Conservation (phyloP, 2,113 vertebrate genomes). For the Ceratotherium simum region DNA sequence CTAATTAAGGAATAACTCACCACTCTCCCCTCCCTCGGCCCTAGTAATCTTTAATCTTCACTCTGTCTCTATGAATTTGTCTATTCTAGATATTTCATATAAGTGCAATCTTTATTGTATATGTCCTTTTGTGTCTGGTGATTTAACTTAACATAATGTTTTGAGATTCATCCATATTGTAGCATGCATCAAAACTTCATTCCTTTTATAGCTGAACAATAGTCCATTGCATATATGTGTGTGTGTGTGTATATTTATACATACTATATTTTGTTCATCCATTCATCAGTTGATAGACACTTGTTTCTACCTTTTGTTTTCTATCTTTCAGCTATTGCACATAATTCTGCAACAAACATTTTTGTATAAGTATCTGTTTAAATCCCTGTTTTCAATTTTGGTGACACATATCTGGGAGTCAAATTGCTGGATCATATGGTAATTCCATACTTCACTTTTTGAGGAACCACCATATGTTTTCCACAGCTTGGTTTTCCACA, state of each 20-base stretch:
- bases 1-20: neutral
- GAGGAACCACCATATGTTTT: neutral
- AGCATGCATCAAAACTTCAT: neutral
- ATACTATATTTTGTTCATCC: neutral
- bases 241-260: neutral
- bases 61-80: neutral
- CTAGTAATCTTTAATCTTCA: neutral
- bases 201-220: neutral
- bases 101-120: neutral
- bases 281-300: neutral
- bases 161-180: neutral
- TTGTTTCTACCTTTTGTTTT: neutral
- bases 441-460: neutral
- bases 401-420: neutral
- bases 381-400: neutral
- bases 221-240: neutral
- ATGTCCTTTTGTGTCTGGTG: neutral
- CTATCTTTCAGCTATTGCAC: neutral
- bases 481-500: neutral
- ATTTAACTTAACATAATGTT: neutral
- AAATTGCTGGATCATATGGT: neutral
- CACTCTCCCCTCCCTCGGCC: accelerated
- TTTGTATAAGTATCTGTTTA: neutral
- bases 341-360: neutral
- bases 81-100: neutral